Conservation (phyloP, 2,797 vertebrate genomes). For the Caiman crocodilus region DNA sequence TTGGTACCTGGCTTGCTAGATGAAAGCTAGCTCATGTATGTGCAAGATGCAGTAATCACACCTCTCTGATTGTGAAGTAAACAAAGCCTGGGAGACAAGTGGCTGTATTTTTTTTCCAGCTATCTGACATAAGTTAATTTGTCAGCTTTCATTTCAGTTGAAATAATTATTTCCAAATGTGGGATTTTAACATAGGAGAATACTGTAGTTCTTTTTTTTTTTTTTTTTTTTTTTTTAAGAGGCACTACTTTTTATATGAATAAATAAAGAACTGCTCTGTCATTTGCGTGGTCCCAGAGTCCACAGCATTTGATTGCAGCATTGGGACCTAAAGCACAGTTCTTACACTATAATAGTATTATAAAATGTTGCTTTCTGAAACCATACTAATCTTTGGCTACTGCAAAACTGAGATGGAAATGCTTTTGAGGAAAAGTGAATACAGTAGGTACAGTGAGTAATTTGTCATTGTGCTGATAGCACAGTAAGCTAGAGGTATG, state of each 20-base stretch:
- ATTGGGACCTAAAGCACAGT: too few species aligned
- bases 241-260: background rate
- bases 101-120: background rate
- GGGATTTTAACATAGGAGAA: background rate
- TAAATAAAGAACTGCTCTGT: background rate
- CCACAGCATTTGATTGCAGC: background rate
- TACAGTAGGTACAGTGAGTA: background rate
- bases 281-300: background rate
- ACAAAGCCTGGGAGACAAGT: background rate
- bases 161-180: background rate
- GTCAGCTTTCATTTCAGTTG: background rate
- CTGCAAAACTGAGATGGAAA: background rate
- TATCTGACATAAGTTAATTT: slow-evolving; percentile 5
- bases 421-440: background rate
- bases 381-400: background rate
- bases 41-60: too few species aligned
- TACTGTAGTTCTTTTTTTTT: background rate
- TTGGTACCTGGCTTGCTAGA: too few species aligned
- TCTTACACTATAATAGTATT: too few species aligned
- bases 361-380: background rate
- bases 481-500: background rate
- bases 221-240: background rate
- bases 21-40: too few species aligned
- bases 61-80: too few species aligned
- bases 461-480: background rate